A percentile compares a stretch with the other conserved stretches of the same genome.
phyloP scores from a whole-genome alignment of 2,888 invertebrate genomes.

The Rambutsinella grinnellia region DNA sequence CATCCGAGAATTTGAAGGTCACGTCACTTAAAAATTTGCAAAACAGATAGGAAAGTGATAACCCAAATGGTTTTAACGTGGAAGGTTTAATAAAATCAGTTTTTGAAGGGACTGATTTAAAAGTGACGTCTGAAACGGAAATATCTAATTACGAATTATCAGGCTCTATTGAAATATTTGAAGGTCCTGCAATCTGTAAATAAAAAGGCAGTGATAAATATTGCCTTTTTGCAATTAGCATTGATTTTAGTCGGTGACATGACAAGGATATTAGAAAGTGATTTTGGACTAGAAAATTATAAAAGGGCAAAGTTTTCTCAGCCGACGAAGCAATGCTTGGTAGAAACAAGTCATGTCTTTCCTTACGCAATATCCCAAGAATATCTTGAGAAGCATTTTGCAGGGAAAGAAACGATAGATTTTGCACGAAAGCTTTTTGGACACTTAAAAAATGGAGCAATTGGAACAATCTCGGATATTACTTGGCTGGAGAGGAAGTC shows the following conservation, averaged over 20 bases:
- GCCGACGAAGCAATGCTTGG: not conserved
- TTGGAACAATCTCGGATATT: not conserved
- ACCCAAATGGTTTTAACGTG: no score
- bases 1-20: not conserved
- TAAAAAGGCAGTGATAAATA: constrained; percentile 7
- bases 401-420: not conserved
- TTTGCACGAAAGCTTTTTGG: not conserved
- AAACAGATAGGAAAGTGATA: not conserved
- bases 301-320: not conserved
- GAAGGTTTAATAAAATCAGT: not conserved
- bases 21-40: constrained; percentile 7
- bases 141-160: not conserved
- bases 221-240: constrained; percentile 29
- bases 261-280: constrained; percentile 9
- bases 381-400: not conserved
- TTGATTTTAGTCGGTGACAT: constrained; percentile 15
- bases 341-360: constrained; percentile 31
- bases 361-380: constrained; percentile 24
- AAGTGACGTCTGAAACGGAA: constrained; percentile 17
- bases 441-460: constrained; percentile 17
- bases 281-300: constrained; percentile 13
- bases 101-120: constrained; percentile 12
- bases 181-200: not conserved
- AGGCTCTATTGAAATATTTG: constrained; percentile 7
- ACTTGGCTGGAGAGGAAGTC: constrained; percentile 17